Conservation (phyloP, 1,140 invertebrate genomes). For the Hypothenemus hampei region DNA sequence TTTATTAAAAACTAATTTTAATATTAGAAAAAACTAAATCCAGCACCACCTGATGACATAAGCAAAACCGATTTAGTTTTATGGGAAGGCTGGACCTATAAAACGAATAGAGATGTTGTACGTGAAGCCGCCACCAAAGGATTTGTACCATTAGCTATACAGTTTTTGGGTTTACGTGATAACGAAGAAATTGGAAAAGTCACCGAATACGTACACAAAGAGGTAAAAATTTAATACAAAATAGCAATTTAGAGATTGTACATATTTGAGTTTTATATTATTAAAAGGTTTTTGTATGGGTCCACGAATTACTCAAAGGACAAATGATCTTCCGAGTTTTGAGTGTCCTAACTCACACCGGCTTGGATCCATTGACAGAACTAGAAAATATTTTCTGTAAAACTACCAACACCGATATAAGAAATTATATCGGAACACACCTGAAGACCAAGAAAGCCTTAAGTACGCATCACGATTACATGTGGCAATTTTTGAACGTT, state of each 20-base stretch:
- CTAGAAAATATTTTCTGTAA: slow-evolving; percentile 52
- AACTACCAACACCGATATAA: slow-evolving; percentile 48
- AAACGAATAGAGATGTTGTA: slow-evolving; percentile 55
- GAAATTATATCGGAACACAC: slow-evolving; percentile 57
- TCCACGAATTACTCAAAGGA: slow-evolving; percentile 54
- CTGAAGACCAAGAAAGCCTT: slow-evolving; percentile 50
- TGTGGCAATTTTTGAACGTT: slow-evolving; percentile 55
- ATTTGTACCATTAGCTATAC: slow-evolving; percentile 54
- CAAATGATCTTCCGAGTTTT: slow-evolving; percentile 59
- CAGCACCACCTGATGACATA: slow-evolving; percentile 34
- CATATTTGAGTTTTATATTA: slow-evolving; percentile 4
- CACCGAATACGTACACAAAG: slow-evolving; percentile 51
- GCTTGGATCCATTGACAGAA: slow-evolving; percentile 53
- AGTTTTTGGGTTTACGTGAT: slow-evolving; percentile 54
- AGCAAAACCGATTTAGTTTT: slow-evolving; percentile 35
- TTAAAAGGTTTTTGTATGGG: slow-evolving; percentile 56
- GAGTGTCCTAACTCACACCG: slow-evolving; percentile 58
- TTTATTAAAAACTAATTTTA: not conserved
- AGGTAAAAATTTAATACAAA: slow-evolving; percentile 44
- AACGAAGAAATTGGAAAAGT: slow-evolving; percentile 50
- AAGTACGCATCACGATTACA: slow-evolving; percentile 46
- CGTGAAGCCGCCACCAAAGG: slow-evolving; percentile 63
- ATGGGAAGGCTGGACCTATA: slow-evolving; percentile 51
- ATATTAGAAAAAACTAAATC: slow-evolving; percentile 25
- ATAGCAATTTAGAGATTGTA: not conserved